Percentiles rank a stretch among this genome's conserved stretches.
Conservation (phyloP, 2,888 invertebrate genomes). For the Acronicta aceris region DNA sequence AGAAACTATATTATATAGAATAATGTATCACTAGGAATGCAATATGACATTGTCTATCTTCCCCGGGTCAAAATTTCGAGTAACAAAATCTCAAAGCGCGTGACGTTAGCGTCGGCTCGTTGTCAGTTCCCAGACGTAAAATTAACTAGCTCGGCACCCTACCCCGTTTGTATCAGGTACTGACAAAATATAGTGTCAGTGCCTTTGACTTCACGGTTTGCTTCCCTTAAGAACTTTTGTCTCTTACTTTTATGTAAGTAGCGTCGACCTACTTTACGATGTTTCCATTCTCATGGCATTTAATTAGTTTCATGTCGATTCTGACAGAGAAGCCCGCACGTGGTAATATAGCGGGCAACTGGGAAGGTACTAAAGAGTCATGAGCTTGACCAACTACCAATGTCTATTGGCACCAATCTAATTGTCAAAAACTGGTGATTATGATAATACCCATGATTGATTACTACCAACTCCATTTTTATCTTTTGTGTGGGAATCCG, state of each 20-base stretch:
- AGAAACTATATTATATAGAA: constrained; percentile 13
- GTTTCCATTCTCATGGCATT: not conserved
- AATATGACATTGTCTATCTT: not conserved
- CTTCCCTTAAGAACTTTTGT: constrained; percentile 29
- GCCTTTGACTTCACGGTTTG: constrained; percentile 39
- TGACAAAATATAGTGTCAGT: constrained; percentile 41
- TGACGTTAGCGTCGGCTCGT: constrained; percentile 39
- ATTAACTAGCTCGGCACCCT: constrained; percentile 66
- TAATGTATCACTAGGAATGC: constrained; percentile 15
- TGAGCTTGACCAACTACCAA: too few species aligned
- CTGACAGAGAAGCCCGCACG: too few species aligned
- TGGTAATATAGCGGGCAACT: too few species aligned
- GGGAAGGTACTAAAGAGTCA: too few species aligned
- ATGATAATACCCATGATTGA: too few species aligned
- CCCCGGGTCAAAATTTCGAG: not conserved
- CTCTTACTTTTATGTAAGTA: constrained; percentile 17
- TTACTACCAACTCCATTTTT: too few species aligned
- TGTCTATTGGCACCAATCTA: too few species aligned
- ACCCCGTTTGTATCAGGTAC: constrained; percentile 62
- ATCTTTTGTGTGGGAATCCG: too few species aligned
- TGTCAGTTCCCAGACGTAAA: constrained; percentile 56
- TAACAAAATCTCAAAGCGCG: constrained; percentile 37
- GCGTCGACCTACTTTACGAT: not conserved
- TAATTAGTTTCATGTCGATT: too few species aligned
- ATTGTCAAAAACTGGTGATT: too few species aligned